These are phyloP conservation scores for Pseudanteris insignis DNA, from an alignment of 2,888 invertebrate species.

Conservation along the genomic window DNA sequence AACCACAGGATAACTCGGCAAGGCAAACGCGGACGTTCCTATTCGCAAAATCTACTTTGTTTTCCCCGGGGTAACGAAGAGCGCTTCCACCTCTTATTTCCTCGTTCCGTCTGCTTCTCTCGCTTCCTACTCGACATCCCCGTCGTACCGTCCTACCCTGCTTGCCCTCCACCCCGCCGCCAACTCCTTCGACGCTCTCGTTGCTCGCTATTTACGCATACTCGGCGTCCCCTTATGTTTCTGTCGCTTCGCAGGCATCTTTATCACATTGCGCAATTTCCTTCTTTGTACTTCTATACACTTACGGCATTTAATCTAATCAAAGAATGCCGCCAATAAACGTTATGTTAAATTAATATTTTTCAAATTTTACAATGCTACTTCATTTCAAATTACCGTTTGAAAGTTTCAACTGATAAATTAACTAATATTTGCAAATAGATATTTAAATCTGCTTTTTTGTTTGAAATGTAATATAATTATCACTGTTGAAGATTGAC, in stretches of 20 bases:
- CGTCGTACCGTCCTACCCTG: not conserved
- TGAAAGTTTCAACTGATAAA: too few species aligned
- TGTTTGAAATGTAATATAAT: too few species aligned
- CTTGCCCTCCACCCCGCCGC: constrained; percentile 5
- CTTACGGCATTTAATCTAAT: constrained; percentile 39
- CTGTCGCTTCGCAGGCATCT: constrained; percentile 40
- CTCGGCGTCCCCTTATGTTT: constrained; percentile 42
- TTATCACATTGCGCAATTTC: constrained; percentile 42
- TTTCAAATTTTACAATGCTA: too few species aligned
- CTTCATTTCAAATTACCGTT: too few species aligned
- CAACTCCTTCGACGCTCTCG: not conserved
- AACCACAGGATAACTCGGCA: constrained; percentile 44
- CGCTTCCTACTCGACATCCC: constrained; percentile 22
- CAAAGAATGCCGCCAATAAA: constrained; percentile 13
- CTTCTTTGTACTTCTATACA: constrained; percentile 36
- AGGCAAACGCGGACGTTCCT: constrained; percentile 43
- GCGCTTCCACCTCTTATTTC: constrained; percentile 43
- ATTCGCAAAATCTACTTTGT: constrained; percentile 45
- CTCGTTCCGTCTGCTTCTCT: constrained; percentile 38
- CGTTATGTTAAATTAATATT: too few species aligned
- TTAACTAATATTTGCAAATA: too few species aligned
- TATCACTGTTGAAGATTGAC: too few species aligned
- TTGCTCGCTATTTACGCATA: constrained; percentile 43
- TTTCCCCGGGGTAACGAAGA: constrained; percentile 42
- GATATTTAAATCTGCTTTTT: too few species aligned